Percentiles rank a stretch among this genome's conserved stretches.
Conservation (phyloP, 2,797 vertebrate genomes). For the Characodon lateralis region DNA sequence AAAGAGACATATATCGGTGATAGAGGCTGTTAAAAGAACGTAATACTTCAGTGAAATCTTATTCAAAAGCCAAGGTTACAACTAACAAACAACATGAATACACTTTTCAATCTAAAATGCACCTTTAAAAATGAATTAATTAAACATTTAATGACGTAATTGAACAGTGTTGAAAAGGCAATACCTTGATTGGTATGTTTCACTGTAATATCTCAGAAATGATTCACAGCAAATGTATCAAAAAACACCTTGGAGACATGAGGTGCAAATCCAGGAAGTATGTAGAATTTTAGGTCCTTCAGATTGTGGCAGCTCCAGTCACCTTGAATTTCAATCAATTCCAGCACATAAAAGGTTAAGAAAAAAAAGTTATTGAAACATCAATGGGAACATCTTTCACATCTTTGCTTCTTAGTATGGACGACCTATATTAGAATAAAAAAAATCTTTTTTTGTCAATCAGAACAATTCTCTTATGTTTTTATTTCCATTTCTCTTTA, state of each 20-base stretch:
- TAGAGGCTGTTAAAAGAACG: constrained; percentile 64
- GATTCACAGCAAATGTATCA: constrained; percentile 5
- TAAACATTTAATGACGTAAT: not conserved
- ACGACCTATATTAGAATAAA: not conserved
- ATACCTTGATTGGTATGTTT: constrained; percentile 5
- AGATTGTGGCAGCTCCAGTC: constrained; percentile 7
- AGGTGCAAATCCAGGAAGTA: constrained; percentile 17
- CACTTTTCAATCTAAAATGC: constrained; percentile 6
- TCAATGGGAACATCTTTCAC: constrained; percentile 6
- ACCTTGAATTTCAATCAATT: constrained; percentile 30
- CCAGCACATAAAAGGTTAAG: constrained; percentile 4
- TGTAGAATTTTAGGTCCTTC: constrained; percentile 9
- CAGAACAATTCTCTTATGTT: not conserved
- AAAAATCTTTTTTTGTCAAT: not conserved
- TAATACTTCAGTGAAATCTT: constrained; percentile 80
- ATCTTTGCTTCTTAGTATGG: not conserved
- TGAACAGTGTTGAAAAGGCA: not conserved
- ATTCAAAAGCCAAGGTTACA: constrained; percentile 69
- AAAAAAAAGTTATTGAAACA: constrained; percentile 14
- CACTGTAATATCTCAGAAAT: constrained; percentile 5
- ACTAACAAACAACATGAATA: constrained; percentile 39
- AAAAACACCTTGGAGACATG: constrained; percentile 14
- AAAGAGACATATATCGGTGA: constrained; percentile 49
- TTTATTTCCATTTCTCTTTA: not conserved
- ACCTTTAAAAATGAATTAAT: constrained; percentile 1